Percentiles rank a stretch among this genome's conserved stretches.
phyloP scores from a whole-genome alignment of 2,797 vertebrate genomes.

The Vultur gryphus region DNA sequence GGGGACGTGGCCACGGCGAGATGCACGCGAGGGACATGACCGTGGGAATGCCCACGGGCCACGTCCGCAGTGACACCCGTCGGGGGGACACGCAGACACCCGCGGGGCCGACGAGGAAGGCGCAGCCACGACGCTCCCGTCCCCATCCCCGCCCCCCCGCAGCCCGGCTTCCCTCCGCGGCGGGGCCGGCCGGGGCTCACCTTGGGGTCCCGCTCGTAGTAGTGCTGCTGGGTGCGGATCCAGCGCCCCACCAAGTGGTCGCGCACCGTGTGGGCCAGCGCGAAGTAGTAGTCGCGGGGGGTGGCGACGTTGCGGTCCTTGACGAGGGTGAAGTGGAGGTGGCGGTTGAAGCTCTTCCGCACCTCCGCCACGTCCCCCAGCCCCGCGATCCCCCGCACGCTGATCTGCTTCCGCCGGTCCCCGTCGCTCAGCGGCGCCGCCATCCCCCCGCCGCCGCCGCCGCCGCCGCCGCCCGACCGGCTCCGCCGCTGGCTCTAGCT shows the following conservation, averaged over 20 bases:
- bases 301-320: conserved; percentile 96
- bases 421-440: conserved; percentile 31
- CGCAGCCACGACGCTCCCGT: too few species aligned
- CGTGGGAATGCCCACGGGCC: background rate
- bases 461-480: too few species aligned
- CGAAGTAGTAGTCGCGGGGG: conserved; percentile 90
- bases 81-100: too few species aligned
- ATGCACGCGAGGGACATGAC: background rate
- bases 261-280: conserved; percentile 91
- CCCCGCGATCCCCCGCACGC: conserved; percentile 73
- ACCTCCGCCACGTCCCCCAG: conserved; percentile 74
- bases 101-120: too few species aligned
- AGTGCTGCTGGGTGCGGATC: conserved; percentile 95
- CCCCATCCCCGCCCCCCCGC: background rate
- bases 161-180: too few species aligned
- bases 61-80: too few species aligned
- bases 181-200: conserved; percentile 51
- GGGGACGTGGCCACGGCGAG: too few species aligned
- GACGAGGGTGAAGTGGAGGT: conserved; percentile 94
- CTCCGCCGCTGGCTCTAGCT: too few species aligned
- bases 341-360: conserved; percentile 86
- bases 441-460: background rate
- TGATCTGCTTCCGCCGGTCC: conserved; percentile 76
- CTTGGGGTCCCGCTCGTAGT: conserved; percentile 92
- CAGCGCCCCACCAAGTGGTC: conserved; percentile 95